Conservation (phyloP, 2,888 invertebrate genomes). For the Cryptops parisi region DNA sequence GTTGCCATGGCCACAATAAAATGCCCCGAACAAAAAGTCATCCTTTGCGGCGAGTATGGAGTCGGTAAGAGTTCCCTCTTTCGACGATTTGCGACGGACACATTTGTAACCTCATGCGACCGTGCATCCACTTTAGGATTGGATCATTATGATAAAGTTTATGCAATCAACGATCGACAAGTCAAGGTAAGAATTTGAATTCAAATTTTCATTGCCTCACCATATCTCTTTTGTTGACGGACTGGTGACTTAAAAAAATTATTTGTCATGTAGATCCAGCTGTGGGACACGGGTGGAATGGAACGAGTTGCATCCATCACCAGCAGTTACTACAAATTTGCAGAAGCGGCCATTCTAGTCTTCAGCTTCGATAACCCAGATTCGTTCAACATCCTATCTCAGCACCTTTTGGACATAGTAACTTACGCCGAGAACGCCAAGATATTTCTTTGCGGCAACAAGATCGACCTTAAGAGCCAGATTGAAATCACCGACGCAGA, state of each 20-base stretch:
- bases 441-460: conserved; percentile 88
- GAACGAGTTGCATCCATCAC: conserved; percentile 90
- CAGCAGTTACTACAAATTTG: conserved; percentile 88
- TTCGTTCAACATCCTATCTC: conserved; percentile 80
- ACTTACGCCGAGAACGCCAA: conserved; percentile 89
- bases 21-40: conserved; percentile 78
- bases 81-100: conserved; percentile 73
- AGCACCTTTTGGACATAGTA: conserved; percentile 83
- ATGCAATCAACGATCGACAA: conserved; percentile 55
- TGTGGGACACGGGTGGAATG: conserved; percentile 97
- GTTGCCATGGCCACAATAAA: conserved; percentile 65
- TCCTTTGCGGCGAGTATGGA: conserved; percentile 88
- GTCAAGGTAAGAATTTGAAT: conserved; percentile 54
- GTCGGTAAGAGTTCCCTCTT: conserved; percentile 91
- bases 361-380: conserved; percentile 81
- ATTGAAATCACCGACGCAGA: conserved; percentile 58
- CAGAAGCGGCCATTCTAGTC: conserved; percentile 82
- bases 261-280: conserved; percentile 52
- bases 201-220: no score
- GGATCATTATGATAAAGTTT: conserved; percentile 76
- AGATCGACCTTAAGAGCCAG: conserved; percentile 66
- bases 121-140: conserved; percentile 77
- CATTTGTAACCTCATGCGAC: conserved; percentile 68
- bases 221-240: no score
- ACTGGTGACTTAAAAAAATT: conserved; percentile 2